phyloP scores from a whole-genome alignment of 2,113 vertebrate genomes.

The Rhinolophus sinicus region DNA sequence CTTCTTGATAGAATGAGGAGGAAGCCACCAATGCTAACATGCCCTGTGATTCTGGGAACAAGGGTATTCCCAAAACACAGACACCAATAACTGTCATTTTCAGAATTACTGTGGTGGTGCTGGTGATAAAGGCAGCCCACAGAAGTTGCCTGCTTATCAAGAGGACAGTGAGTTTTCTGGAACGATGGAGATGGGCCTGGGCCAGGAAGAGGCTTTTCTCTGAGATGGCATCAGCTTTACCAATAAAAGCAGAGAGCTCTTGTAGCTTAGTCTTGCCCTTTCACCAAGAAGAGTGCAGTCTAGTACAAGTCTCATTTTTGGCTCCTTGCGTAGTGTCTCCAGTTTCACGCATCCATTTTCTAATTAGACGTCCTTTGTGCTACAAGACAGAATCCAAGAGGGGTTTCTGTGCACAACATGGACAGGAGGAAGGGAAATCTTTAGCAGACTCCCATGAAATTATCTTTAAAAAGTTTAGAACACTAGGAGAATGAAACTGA shows the following conservation, averaged over 20 bases:
- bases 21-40: background rate
- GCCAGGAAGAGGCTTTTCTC: background rate
- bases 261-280: background rate
- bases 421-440: background rate
- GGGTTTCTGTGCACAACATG: background rate
- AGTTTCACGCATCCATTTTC: background rate
- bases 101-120: slow-evolving; percentile 66
- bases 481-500: background rate
- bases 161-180: slow-evolving; percentile 26
- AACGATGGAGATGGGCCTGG: background rate
- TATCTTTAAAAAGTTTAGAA: background rate
- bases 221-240: background rate
- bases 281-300: background rate
- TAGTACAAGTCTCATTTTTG: background rate
- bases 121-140: background rate
- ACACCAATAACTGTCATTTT: slow-evolving; percentile 67
- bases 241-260: background rate
- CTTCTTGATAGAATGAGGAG: slow-evolving; percentile 27
- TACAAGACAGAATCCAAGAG: background rate
- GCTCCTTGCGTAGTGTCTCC: background rate
- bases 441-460: background rate
- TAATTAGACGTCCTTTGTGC: background rate
- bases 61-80: slow-evolving; percentile 72
- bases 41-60: slow-evolving; percentile 67
- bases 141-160: background rate